A percentile compares a stretch with the other conserved stretches of the same genome.
These are phyloP conservation scores for Aramus guarauna DNA, from an alignment of 2,113 vertebrate genomes.

Conservation along the genomic window DNA sequence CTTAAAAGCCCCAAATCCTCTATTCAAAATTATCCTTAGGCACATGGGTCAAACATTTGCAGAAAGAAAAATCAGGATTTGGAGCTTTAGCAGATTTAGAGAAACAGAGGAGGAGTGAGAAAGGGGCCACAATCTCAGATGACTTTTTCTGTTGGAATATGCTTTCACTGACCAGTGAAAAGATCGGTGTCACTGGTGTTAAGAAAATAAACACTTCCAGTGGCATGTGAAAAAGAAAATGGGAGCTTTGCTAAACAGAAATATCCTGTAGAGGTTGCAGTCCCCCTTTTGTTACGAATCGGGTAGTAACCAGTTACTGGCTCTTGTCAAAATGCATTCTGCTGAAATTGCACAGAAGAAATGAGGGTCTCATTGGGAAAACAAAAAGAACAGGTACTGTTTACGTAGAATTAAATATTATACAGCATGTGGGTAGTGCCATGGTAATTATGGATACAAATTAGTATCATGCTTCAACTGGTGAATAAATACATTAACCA, in stretches of 20 bases:
- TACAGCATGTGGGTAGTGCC: not conserved
- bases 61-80: constrained; percentile 14
- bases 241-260: not conserved
- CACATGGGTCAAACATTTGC: constrained; percentile 37
- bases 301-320: not conserved
- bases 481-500: not conserved
- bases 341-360: not conserved
- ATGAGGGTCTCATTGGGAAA: not conserved
- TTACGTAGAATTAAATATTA: not conserved
- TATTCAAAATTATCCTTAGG: constrained; percentile 18
- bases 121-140: not conserved
- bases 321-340: not conserved
- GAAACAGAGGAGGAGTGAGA: not conserved
- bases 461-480: not conserved
- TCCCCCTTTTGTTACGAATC: not conserved
- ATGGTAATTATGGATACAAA: not conserved
- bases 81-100: not conserved
- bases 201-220: not conserved
- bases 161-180: not conserved
- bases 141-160: not conserved
- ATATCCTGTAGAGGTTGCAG: not conserved
- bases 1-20: constrained; percentile 46
- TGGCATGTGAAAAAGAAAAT: not conserved
- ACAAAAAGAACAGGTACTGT: not conserved
- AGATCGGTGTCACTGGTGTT: not conserved